phyloP scores from a whole-genome alignment of 2,888 invertebrate species.

The Agrotis exclamationis region DNA sequence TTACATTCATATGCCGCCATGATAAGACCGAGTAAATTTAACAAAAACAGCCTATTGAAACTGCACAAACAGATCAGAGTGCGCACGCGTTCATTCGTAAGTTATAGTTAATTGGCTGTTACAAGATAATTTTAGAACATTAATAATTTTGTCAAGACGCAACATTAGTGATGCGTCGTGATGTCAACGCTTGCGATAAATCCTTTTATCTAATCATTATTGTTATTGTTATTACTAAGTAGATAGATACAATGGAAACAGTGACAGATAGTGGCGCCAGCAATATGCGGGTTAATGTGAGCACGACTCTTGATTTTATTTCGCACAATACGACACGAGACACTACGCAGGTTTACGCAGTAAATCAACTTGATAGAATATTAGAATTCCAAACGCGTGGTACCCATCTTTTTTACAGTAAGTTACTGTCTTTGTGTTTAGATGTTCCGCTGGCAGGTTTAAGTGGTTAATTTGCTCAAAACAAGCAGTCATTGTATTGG shows the following conservation, averaged over 20 bases:
- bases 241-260: slow-evolving; percentile 75
- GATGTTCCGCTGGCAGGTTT: slow-evolving; percentile 63
- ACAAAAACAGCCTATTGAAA: slow-evolving; percentile 24
- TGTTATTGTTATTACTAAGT: slow-evolving; percentile 72
- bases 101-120: slow-evolving; percentile 60
- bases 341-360: slow-evolving; percentile 61
- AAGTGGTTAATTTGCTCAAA: slow-evolving; percentile 62
- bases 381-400: slow-evolving; percentile 64
- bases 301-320: slow-evolving; percentile 72
- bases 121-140: slow-evolving; percentile 65
- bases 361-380: slow-evolving; percentile 67
- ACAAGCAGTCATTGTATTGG: slow-evolving; percentile 53
- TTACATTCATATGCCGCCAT: neutral
- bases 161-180: slow-evolving; percentile 66
- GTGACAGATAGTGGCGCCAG: slow-evolving; percentile 81
- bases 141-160: slow-evolving; percentile 67
- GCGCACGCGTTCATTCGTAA: slow-evolving; percentile 55
- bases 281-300: slow-evolving; percentile 84
- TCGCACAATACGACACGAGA: slow-evolving; percentile 60
- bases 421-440: slow-evolving; percentile 62
- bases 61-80: slow-evolving; percentile 35
- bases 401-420: slow-evolving; percentile 60
- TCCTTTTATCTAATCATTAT: slow-evolving; percentile 73
- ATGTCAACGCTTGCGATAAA: slow-evolving; percentile 72
- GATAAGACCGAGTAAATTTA: neutral